A percentile compares a stretch with the other conserved stretches of the same genome.
Evolutionary conservation across 2,797 vertebrate genomes (phyloP).

Genomic region (Okamejei kenojei): DNA sequence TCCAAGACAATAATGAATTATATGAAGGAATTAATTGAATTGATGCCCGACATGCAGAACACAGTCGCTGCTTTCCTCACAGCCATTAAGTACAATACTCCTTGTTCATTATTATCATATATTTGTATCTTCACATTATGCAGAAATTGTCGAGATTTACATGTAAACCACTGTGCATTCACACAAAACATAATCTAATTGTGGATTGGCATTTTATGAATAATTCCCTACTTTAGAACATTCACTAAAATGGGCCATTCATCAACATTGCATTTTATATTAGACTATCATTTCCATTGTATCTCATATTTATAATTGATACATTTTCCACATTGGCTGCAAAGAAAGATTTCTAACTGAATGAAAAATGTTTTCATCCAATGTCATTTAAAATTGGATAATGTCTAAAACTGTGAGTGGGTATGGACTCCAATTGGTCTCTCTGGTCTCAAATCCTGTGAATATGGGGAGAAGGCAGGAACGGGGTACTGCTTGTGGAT

Average conservation of each 20-base stretch:
- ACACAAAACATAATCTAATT: neutral
- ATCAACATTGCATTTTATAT: neutral
- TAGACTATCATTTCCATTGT: neutral
- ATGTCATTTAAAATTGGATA: neutral
- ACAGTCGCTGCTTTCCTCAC: neutral
- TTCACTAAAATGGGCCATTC: neutral
- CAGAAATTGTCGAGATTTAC: neutral
- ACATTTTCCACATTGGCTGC: neutral
- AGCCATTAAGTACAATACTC: neutral
- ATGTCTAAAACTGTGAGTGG: neutral
- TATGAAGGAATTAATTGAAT: neutral
- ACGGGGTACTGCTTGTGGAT: no score
- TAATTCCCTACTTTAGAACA: neutral
- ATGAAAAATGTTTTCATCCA: neutral
- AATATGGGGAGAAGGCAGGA: no score
- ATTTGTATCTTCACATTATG: neutral
- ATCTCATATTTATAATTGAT: neutral
- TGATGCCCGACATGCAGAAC: neutral
- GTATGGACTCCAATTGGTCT: neutral
- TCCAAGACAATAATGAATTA: neutral
- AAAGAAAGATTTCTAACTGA: neutral
- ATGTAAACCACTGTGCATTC: neutral
- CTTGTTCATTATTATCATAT: neutral
- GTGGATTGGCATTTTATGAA: neutral
- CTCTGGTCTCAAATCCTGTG: neutral